These are phyloP conservation scores for Ictalurus furcatus DNA, from an alignment of 2,113 vertebrate genomes.

Conservation along the genomic window DNA sequence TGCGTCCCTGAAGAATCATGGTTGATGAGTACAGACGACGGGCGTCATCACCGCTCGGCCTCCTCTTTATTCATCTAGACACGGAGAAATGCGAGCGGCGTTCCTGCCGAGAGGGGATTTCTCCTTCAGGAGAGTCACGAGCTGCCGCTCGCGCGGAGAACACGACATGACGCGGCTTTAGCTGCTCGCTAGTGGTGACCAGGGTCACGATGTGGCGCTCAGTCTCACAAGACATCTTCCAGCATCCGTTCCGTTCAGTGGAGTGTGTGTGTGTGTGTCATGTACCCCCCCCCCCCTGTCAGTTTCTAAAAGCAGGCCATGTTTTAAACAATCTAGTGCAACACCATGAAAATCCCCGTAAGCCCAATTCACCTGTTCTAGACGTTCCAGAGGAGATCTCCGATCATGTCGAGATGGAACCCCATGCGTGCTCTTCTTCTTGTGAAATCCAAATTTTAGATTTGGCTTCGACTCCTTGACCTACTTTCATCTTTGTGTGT, in stretches of 20 bases:
- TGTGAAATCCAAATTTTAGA: too few relatives aligned
- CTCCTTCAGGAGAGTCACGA: background rate
- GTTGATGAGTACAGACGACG: conserved; percentile 17
- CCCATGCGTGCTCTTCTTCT: too few relatives aligned
- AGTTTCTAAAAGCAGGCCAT: background rate
- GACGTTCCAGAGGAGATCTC: too few relatives aligned
- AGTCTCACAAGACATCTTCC: background rate
- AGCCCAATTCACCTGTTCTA: too few relatives aligned
- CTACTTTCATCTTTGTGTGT: background rate
- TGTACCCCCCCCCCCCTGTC: too few relatives aligned
- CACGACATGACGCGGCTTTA: background rate
- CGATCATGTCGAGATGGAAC: too few relatives aligned
- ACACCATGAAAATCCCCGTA: background rate
- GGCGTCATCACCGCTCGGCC: background rate
- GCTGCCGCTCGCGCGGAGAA: background rate
- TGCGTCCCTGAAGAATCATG: conserved; percentile 26
- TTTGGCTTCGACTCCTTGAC: background rate
- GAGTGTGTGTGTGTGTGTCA: background rate
- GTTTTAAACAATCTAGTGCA: background rate
- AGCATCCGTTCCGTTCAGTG: background rate
- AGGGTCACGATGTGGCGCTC: background rate
- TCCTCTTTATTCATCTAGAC: background rate
- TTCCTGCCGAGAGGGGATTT: background rate
- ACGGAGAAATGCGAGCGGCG: background rate
- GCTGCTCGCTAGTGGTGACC: background rate